Base-by-base conservation (phyloP, 2,797 vertebrate genomes). In the Neosilurus mollespiculum region DNA sequence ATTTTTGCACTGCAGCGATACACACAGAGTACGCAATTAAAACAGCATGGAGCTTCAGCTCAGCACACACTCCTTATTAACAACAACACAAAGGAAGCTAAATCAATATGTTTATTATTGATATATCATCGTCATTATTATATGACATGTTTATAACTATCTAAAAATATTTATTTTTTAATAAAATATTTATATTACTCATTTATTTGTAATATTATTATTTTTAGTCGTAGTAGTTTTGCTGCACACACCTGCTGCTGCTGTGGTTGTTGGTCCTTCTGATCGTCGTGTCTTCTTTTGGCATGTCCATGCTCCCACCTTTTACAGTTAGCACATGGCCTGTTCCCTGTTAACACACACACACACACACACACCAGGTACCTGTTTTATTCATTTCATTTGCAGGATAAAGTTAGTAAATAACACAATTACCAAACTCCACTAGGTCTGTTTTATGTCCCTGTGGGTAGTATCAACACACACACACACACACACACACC, bases 271-370 rank as follows among this genome's bases (percentile, higher is more conserved):
- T 78, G 59, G 0, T 66, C 49, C 16, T 54, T 62, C n/a, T 65
- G 78, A 66, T 79, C 78, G 61, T 78, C 20, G 54, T 79, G 62
- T 79, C 78, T 11, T 82, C 64, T 30, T 30, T 81, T 43, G 84
- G 86, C 66, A 76, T 89, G 9, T 94, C 92, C 86, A 89, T 16
- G 15, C 86, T 85, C 85, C 89, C 91, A 83, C 80, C 73, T 73
- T 80, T 88, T 71, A 86, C 81, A 54, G 85, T 92, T 84, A 90
- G 84, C 0, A 84, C 89, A 90, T 90, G 51, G 87, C 65, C 86
- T 59, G 84, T n/a, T 76, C 91, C 93, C 94, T 95, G 91, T 81
- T 15, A 80, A 64, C 62, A 70, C 54, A 85, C 37, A 83, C 64
- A 80, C 69, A 79, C n/a, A 56, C 51, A 71, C 62, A 77, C 22